These are phyloP conservation scores for Drosophila recens DNA, from an alignment of 2,888 invertebrate species.

Conservation along the genomic window DNA sequence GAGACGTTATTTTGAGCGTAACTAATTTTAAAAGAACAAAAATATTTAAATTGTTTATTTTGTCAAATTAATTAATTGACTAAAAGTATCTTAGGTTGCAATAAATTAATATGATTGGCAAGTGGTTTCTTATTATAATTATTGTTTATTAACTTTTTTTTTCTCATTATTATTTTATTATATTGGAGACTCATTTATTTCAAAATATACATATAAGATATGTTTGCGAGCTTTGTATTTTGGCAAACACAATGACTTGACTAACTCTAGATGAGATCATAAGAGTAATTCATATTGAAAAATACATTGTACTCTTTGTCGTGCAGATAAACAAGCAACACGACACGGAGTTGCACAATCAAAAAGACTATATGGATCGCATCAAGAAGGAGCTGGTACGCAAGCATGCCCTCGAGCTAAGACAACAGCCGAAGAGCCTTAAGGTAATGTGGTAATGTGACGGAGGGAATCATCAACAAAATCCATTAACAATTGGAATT, in stretches of 20 bases:
- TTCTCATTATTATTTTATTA: too few species aligned
- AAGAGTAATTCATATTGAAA: neutral
- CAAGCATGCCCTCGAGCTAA: constrained; percentile 98
- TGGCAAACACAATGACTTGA: too few species aligned
- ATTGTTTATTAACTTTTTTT: too few species aligned
- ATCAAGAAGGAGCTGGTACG: constrained; percentile 97
- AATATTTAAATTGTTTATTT: too few species aligned
- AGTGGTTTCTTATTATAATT: too few species aligned
- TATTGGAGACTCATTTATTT: too few species aligned
- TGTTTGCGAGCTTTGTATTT: too few species aligned
- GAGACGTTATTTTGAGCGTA: too few species aligned
- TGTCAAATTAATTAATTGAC: too few species aligned
- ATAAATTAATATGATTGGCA: too few species aligned
- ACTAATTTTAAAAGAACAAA: too few species aligned
- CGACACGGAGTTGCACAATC: constrained; percentile 96
- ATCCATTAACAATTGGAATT: neutral
- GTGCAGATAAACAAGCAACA: constrained; percentile 92
- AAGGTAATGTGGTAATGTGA: constrained; percentile 88
- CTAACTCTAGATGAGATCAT: neutral
- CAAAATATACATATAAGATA: too few species aligned
- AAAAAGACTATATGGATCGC: constrained; percentile 97
- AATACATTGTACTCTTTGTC: neutral
- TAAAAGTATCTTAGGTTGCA: neutral
- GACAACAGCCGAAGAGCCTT: constrained; percentile 99
- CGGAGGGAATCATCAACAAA: neutral